Evolutionary conservation across 2,113 vertebrate genomes (phyloP), one percentile per base, ranked within the genome.

Genomic region (Tychaedon coryphoeus): DNA sequence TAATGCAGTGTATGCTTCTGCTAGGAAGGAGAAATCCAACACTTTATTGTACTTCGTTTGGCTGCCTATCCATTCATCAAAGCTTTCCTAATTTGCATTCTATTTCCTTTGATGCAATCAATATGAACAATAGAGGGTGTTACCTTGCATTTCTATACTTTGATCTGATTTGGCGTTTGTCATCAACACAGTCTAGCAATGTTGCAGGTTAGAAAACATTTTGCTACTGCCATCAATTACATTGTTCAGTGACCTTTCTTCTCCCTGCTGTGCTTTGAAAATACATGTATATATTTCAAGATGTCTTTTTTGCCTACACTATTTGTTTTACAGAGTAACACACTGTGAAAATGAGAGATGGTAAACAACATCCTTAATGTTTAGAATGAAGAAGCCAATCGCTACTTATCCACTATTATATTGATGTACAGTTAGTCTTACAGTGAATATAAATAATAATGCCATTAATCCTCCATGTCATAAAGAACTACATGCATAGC

Each of bases 81-180:
- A 97, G 72, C 67, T 93, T 95, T 95, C 84, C 36, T 96, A 81
- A 95, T 97, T 96, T 97, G 58, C 87, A 93, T 95, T 95, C 95
- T 94, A 88, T 96, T 89, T 96, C 91, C 78, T 93, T 94, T 88
- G 86, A 95, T 97, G 80, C 43, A 94, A 81, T 88, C 93, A 95
- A 82, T 64, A 48, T 90, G 70, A 92, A 76, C 84, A 96, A 93
- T 92, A 88, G 53, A 95, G 76, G 82, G 90, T 97, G 73, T 96
- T 93, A 94, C 65, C 88, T 94, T 95, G 61, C 91, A 77, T 92
- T 94, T 87, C 83, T 96, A 22, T 91, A 47, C 90, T 94, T 95
- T 95, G 86, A 96, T 93, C 96, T 86, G 79, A 74, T 92, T 94
- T 94, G 91, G 50, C 60, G 40, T 88, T 96, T 96, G 64, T 92